Evolutionary conservation across 2,797 vertebrate species (phyloP), one percentile per base, ranked within the genome.

Genomic region (Leucoraja ocellata): DNA sequence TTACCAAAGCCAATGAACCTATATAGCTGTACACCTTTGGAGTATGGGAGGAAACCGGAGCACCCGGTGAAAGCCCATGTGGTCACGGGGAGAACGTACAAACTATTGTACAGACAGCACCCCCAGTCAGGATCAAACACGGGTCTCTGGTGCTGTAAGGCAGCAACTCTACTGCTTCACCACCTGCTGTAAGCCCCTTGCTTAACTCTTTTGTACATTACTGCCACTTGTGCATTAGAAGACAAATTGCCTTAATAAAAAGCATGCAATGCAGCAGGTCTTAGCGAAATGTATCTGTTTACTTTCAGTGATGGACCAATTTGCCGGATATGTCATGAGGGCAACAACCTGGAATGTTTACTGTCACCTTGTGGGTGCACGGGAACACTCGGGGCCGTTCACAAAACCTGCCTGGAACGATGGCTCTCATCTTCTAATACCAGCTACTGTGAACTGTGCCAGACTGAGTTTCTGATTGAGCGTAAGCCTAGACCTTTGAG

Each of bases 341-440:
- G 98, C 91, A 97, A 97, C 93, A 97, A 94, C 93, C 96, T 97
- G 4, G 98, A 99, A 95, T 94, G 95, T 39, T 96, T 99, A 93
- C 96, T 99, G 93, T 99, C 98, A 1, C 98, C 98, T 0, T 99
- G 98, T 46, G 97, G 98, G 95, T 99, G 98, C 96, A 98, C 97
- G 0, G 98, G 98, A 93, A 99, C 98, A 0, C 95, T 99, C 96
- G 98, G 98, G 18, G 96, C 98, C 0, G 98, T 99, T 95, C 98
- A 99, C 96, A 98, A 97, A 96, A 99, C 97, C 97, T 99, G 98
- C 94, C 95, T 99, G 95, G 98, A 99, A 96, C 98, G 97, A 95
- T 99, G 98, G 98, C 96, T 99, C 54, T 99, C 98, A 0, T 98
- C 98, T 4, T 99, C 98, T 94, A 99, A 99, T 97, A 99, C 98